phyloP scores from a whole-genome alignment of 2,113 vertebrate species.

The Polypterus bichir region DNA sequence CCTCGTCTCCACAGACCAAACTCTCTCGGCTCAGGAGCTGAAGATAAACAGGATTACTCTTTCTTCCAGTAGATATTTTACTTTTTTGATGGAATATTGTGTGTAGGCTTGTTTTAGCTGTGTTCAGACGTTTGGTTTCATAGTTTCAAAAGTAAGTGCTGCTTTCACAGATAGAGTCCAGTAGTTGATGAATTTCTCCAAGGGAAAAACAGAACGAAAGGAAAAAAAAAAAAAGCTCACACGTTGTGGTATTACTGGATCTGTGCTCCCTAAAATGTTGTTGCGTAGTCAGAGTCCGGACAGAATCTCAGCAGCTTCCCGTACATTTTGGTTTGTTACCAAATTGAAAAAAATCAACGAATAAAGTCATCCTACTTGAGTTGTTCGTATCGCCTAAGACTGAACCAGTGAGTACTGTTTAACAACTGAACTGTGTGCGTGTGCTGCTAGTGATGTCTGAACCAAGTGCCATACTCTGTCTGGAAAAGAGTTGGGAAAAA shows the following conservation, averaged over 20 bases:
- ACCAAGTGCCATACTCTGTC: slow-evolving; percentile 87
- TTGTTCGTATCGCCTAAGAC: slow-evolving; percentile 60
- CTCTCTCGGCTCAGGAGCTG: slow-evolving; percentile 87
- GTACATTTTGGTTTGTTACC: slow-evolving; percentile 44
- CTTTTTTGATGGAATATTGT: slow-evolving; percentile 24
- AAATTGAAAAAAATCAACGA: slow-evolving; percentile 43
- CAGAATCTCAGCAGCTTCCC: slow-evolving; percentile 54
- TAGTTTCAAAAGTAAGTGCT: slow-evolving; percentile 79
- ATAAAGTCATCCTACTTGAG: slow-evolving; percentile 59
- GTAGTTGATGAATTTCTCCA: slow-evolving; percentile 61
- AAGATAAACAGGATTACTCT: slow-evolving; percentile 53
- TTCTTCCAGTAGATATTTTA: slow-evolving; percentile 28
- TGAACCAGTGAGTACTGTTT: slow-evolving; percentile 42
- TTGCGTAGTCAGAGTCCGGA: slow-evolving; percentile 68
- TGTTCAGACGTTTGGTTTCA: slow-evolving; percentile 74
- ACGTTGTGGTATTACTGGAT: slow-evolving; percentile 76
- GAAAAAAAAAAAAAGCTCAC: slow-evolving; percentile 25
- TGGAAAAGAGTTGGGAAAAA: slow-evolving; percentile 80
- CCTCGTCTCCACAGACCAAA: slow-evolving; percentile 94
- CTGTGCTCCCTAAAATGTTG: slow-evolving; percentile 66
- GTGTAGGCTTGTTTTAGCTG: slow-evolving; percentile 56
- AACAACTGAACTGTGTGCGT: slow-evolving; percentile 64
- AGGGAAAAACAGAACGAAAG: slow-evolving; percentile 34
- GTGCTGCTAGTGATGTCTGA: slow-evolving; percentile 83
- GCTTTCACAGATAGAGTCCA: slow-evolving; percentile 69